Conservation (phyloP, 2,113 vertebrate genomes). For the Misgurnus anguillicaudatus region DNA sequence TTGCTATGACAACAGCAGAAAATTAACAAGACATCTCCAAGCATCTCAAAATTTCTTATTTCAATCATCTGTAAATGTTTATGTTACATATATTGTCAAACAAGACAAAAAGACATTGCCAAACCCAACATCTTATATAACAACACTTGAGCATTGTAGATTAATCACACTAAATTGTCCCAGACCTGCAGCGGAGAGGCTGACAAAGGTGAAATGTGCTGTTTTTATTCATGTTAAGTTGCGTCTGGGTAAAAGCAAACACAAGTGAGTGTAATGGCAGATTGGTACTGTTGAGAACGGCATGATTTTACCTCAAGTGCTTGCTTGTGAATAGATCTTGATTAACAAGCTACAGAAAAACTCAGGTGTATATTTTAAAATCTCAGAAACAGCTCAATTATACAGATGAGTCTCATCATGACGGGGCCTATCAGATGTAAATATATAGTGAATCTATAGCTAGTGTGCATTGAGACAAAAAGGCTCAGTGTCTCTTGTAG, state of each 20-base stretch:
- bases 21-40: not conserved
- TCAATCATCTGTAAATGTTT: no score
- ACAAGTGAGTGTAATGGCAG: not conserved
- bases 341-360: not conserved
- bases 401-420: not conserved
- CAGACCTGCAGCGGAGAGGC: not conserved
- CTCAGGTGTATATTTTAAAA: not conserved
- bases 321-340: conserved; percentile 10
- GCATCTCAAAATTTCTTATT: not conserved
- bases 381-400: not conserved
- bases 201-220: not conserved
- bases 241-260: not conserved
- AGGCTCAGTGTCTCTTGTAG: no score
- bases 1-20: conserved; percentile 46
- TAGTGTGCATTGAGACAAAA: no score
- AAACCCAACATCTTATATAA: not conserved
- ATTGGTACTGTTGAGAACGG: not conserved
- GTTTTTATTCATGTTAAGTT: not conserved
- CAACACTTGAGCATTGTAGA: not conserved
- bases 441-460: no score
- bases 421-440: not conserved
- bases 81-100: not conserved
- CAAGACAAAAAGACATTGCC: no score
- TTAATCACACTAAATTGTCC: not conserved
- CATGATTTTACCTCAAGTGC: conserved; percentile 7